Evolutionary conservation across 2,113 vertebrate genomes (phyloP), one percentile per base, ranked within the genome.

Genomic region (Oryzias javanicus): DNA sequence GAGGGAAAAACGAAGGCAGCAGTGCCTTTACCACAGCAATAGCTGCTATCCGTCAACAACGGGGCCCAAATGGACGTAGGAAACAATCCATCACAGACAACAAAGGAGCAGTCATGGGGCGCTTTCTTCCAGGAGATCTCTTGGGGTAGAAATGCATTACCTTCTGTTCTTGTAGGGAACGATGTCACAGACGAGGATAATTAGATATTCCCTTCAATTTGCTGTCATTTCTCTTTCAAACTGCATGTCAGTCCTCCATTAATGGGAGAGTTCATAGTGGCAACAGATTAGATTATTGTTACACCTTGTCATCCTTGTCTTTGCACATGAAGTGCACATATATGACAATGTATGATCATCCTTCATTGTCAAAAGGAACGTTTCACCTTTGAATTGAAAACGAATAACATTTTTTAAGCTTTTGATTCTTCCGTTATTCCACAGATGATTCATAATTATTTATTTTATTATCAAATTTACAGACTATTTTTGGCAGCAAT

Each of bases 11-110:
- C 16, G 51, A 76, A 76, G 54, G 62, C 59, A n/a, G 72, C 76
- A 79, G 72, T 73, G 67, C 76, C 73, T 78, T 87, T 72, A 78
- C 74, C 75, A 76, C 76, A 80, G 88, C 84, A 90, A 89, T 89
- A 81, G 83, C 72, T 50, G 55, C 76, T 63, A 84, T 86, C 68
- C 76, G 73, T 86, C 84, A 86, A 79, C 58, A 54, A 74, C 22
- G 4, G 45, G 29, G 59, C 42, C 78, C 79, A 82, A 74, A 80
- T 69, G 64, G 78, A 79, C 74, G 79, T 88, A 78, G 80, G 71
- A 80, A 85, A 87, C 81, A 85, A 83, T 84, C 79, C 78, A 86
- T 85, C 86, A 81, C 45, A 65, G 56, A 53, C 65, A 68, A 84
- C 74, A 83, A 85, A 79, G 54, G 68, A 18, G 55, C 47, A 60